A percentile compares a stretch with the other conserved stretches of the same genome.
Evolutionary conservation across 2,797 vertebrate genomes (phyloP).

Genomic region (Gambusia yucatana): DNA sequence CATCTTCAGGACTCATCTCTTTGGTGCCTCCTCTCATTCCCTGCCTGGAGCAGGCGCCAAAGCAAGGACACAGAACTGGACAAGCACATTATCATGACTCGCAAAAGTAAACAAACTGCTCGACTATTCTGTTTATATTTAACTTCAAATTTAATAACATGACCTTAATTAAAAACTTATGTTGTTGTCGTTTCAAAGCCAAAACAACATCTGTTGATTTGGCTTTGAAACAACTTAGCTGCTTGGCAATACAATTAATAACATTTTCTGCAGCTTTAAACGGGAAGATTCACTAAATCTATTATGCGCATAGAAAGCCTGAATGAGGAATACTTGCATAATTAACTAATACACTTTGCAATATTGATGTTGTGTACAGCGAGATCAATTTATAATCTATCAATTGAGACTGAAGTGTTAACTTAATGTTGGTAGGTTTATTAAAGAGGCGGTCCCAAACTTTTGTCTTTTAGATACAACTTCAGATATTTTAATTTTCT

Average conservation of each 20-base stretch:
- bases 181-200: no score
- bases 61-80: background rate
- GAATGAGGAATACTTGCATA: background rate
- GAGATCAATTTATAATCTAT: background rate
- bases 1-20: background rate
- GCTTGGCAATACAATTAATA: background rate
- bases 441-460: background rate
- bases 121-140: background rate
- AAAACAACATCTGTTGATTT: background rate
- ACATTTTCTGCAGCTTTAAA: background rate
- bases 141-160: background rate
- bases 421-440: background rate
- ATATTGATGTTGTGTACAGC: background rate
- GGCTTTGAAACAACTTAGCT: background rate
- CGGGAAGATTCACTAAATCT: background rate
- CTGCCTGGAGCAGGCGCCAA: background rate
- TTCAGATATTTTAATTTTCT: background rate
- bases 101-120: background rate
- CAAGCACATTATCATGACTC: background rate
- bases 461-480: background rate
- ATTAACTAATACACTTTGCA: background rate
- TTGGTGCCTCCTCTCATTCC: background rate
- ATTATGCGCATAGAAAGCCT: background rate
- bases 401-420: background rate
- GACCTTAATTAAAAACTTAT: background rate